Conservation (phyloP, 1,140 invertebrate species). For the Apis laboriosa region DNA sequence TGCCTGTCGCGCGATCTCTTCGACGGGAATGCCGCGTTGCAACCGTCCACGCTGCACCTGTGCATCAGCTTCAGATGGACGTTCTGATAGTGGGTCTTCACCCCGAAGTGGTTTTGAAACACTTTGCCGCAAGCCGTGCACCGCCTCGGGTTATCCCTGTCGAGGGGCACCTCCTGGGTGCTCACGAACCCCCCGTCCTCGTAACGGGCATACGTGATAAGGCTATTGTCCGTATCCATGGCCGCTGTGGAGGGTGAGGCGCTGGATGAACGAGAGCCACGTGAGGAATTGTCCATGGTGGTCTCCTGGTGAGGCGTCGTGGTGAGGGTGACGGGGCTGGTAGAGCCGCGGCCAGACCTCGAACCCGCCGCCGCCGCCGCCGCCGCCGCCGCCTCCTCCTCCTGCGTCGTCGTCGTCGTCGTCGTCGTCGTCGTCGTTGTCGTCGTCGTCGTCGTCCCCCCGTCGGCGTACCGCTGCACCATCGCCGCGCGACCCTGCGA, state of each 20-base stretch:
- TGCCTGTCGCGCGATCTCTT: slow-evolving; percentile 96
- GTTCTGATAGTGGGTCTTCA: slow-evolving; percentile 97
- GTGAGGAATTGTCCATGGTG: slow-evolving; percentile 79
- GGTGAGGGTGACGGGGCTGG: slow-evolving; percentile 78
- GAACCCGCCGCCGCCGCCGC: slow-evolving; percentile 68
- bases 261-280: slow-evolving; percentile 80
- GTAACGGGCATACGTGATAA: slow-evolving; percentile 84
- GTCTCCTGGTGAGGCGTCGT: slow-evolving; percentile 70
- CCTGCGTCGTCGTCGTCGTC: slow-evolving; percentile 62
- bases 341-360: slow-evolving; percentile 80
- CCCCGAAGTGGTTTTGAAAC: slow-evolving; percentile 97
- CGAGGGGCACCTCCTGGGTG: slow-evolving; percentile 91
- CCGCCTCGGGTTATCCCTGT: slow-evolving; percentile 89
- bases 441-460: slow-evolving; percentile 51
- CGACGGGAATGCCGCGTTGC: slow-evolving; percentile 97
- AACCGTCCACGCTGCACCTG: slow-evolving; percentile 97
- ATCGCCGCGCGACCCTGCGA: slow-evolving; percentile 85
- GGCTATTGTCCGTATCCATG: slow-evolving; percentile 80
- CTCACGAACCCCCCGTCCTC: slow-evolving; percentile 88
- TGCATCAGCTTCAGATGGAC: slow-evolving; percentile 98
- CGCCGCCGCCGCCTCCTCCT: slow-evolving; percentile 43
- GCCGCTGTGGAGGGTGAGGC: slow-evolving; percentile 80
- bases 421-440: slow-evolving; percentile 57
- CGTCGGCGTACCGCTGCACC: slow-evolving; percentile 66
- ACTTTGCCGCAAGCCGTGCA: slow-evolving; percentile 96